Percentiles rank a stretch among this genome's conserved stretches.
phyloP scores from a whole-genome alignment of 2,113 vertebrate species.

The Cryptotis parvus region DNA sequence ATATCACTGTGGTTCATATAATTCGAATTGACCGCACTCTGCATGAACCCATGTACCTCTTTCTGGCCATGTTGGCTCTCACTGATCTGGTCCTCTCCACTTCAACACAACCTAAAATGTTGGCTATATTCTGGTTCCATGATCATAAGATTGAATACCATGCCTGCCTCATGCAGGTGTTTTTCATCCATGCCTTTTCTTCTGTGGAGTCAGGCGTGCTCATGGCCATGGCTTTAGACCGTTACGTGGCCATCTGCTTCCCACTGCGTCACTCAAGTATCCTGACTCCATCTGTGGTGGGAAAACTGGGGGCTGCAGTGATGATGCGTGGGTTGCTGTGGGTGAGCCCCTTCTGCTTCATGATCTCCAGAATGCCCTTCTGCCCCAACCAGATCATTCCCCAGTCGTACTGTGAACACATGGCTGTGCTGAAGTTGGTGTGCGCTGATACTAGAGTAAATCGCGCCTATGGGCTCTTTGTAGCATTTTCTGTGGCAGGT shows the following conservation, averaged over 20 bases:
- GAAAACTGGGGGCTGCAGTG: slow-evolving; percentile 52
- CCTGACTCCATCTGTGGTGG: slow-evolving; percentile 42
- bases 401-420: slow-evolving; percentile 79
- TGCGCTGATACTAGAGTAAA: not conserved
- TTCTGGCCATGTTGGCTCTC: slow-evolving; percentile 78
- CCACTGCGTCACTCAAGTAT: slow-evolving; percentile 70
- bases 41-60: slow-evolving; percentile 78
- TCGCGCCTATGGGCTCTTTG: not conserved
- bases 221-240: slow-evolving; percentile 77
- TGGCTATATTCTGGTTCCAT: slow-evolving; percentile 78
- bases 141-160: slow-evolving; percentile 52
- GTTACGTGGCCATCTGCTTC: slow-evolving; percentile 73
- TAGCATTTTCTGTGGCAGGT: not conserved
- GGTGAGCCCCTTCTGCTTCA: slow-evolving; percentile 68
- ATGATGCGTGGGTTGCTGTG: slow-evolving; percentile 66
- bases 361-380: slow-evolving; percentile 75
- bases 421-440: slow-evolving; percentile 68
- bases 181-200: slow-evolving; percentile 78
- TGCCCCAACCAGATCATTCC: slow-evolving; percentile 61
- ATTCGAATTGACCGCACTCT: slow-evolving; percentile 65
- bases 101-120: slow-evolving; percentile 75
- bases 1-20: slow-evolving; percentile 66
- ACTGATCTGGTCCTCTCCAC: slow-evolving; percentile 77
- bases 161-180: slow-evolving; percentile 81
- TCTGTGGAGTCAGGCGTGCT: slow-evolving; percentile 73